Conservation (phyloP, 2,797 vertebrate species). For the Alcedo atthis region DNA sequence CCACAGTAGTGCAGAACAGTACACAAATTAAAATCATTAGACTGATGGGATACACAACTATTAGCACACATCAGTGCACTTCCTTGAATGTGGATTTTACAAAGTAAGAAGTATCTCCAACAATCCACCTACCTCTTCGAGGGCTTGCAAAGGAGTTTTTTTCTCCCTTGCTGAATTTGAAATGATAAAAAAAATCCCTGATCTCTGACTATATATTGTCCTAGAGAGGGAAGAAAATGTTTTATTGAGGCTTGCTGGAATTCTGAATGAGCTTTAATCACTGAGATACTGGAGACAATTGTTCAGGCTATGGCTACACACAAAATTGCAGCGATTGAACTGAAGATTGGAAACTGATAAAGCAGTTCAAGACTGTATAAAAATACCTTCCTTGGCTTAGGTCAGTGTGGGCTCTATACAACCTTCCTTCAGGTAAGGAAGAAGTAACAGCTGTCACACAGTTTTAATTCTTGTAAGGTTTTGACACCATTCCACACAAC, state of each 20-base stretch:
- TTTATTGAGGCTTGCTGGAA: constrained; percentile 33
- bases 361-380: not conserved
- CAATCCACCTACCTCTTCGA: not conserved
- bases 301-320: not conserved
- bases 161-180: not conserved
- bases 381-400: not conserved
- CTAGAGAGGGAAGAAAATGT: not conserved
- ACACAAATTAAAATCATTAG: constrained; percentile 64
- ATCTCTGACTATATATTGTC: constrained; percentile 5
- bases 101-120: constrained; percentile 25
- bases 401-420: not conserved
- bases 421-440: not conserved
- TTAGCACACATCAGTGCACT: not conserved
- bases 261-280: constrained; percentile 60
- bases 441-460: not conserved
- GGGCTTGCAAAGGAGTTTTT: constrained; percentile 17
- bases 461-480: not conserved
- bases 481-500: not conserved
- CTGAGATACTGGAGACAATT: constrained; percentile 11
- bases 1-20: constrained; percentile 53
- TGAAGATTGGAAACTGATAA: constrained; percentile 33
- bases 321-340: not conserved
- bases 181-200: not conserved
- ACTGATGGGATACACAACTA: constrained; percentile 41
- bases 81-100: constrained; percentile 43